phyloP scores from a whole-genome alignment of 2,113 vertebrate species.

The Erythrolamprus reginae region DNA sequence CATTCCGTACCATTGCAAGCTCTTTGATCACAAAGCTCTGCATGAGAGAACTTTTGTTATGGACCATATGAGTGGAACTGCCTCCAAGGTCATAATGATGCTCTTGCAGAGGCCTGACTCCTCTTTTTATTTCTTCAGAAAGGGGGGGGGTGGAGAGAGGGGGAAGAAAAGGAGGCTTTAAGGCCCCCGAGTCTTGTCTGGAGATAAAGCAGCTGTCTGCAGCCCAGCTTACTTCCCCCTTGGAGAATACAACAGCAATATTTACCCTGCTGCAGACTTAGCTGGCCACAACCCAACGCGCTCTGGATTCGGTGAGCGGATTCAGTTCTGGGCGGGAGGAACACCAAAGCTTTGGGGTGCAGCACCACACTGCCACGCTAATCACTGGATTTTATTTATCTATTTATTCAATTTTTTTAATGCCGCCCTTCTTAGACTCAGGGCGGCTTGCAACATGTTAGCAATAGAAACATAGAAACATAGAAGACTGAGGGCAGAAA shows the following conservation, averaged over 20 bases:
- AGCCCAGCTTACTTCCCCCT: constrained; percentile 52
- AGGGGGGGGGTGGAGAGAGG: background rate
- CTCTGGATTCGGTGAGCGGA: constrained; percentile 51
- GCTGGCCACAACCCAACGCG: constrained; percentile 61
- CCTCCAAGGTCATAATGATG: background rate
- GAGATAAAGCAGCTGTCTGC: constrained; percentile 41
- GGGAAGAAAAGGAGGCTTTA: background rate
- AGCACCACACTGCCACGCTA: constrained; percentile 31
- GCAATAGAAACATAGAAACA: no score
- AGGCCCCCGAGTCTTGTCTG: constrained; percentile 48
- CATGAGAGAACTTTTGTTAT: background rate
- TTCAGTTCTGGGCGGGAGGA: constrained; percentile 59
- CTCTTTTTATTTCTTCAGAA: background rate
- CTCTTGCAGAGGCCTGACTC: background rate
- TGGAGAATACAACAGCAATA: constrained; percentile 62
- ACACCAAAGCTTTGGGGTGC: background rate
- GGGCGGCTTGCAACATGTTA: no score
- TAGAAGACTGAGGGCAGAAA: no score
- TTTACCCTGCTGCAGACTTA: constrained; percentile 62
- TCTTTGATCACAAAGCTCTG: background rate
- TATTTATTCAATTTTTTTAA: no score
- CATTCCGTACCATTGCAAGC: background rate
- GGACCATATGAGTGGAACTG: background rate
- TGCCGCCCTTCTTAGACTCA: no score
- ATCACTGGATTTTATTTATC: no score